A percentile compares a stretch with the other conserved stretches of the same genome.
phyloP scores from a whole-genome alignment of 2,113 vertebrate genomes.

The Callospermophilus lateralis region DNA sequence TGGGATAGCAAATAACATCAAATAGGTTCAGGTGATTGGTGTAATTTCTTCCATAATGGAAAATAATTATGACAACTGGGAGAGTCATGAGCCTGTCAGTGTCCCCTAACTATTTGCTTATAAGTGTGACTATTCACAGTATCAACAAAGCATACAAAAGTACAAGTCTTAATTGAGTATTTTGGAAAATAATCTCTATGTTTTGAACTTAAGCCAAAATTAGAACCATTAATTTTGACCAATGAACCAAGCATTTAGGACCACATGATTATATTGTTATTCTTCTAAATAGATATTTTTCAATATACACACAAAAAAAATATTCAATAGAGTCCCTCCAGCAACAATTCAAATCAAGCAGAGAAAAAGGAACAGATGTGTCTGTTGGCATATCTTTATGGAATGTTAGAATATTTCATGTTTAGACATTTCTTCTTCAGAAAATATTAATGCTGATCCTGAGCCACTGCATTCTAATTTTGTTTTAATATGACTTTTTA shows the following conservation, averaged over 20 bases:
- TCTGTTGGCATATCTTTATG: neutral
- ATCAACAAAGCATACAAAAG: neutral
- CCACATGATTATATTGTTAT: neutral
- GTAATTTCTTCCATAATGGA: neutral
- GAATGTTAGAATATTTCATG: neutral
- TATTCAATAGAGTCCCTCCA: neutral
- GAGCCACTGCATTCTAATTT: neutral
- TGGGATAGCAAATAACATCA: conserved; percentile 18
- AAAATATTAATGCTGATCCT: neutral
- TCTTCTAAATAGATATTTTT: neutral
- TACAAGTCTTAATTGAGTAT: neutral
- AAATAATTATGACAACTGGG: neutral
- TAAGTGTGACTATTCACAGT: neutral
- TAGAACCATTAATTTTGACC: neutral
- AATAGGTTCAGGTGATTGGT: neutral
- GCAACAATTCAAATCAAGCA: neutral
- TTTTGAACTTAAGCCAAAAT: conserved; percentile 25
- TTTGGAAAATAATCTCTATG: conserved; percentile 32
- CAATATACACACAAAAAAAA: neutral
- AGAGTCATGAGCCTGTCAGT: neutral
- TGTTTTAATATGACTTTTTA: neutral
- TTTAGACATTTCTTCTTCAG: neutral
- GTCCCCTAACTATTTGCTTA: neutral
- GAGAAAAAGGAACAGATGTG: neutral
- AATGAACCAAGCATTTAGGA: neutral